Conservation (phyloP, 2,797 vertebrate genomes). For the Ptychadena robeensis region DNA sequence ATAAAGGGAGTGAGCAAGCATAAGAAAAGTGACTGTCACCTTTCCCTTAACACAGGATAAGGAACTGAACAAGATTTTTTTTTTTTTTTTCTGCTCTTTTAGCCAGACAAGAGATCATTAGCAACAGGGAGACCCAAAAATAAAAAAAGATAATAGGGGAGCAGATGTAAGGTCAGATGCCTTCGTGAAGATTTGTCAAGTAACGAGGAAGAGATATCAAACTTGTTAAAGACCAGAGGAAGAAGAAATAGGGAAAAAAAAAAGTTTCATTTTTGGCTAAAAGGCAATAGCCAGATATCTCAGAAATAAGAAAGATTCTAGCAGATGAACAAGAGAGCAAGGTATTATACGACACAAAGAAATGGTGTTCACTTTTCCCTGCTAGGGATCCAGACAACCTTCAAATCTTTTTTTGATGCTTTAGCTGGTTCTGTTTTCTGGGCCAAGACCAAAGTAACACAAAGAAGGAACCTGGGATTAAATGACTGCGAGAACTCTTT, state of each 20-base stretch:
- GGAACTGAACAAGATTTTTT: constrained; percentile 28
- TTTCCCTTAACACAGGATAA: constrained; percentile 33
- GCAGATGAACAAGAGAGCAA: constrained; percentile 22
- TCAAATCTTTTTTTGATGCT: constrained; percentile 44
- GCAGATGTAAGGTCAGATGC: constrained; percentile 44
- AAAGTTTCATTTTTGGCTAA: constrained; percentile 37
- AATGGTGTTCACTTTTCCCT: constrained; percentile 32
- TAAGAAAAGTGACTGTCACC: constrained; percentile 45
- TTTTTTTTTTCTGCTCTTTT: constrained; percentile 18
- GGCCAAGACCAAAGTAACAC: constrained; percentile 13
- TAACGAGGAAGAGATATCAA: constrained; percentile 54
- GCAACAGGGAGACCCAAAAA: constrained; percentile 56
- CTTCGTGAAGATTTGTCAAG: constrained; percentile 51
- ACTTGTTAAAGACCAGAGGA: constrained; percentile 52
- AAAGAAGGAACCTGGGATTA: constrained; percentile 37
- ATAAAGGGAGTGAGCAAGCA: constrained; percentile 30
- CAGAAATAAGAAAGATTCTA: constrained; percentile 49
- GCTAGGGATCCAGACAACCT: constrained; percentile 33
- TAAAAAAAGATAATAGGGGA: constrained; percentile 58
- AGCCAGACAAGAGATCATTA: constrained; percentile 59
- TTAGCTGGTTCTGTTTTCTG: constrained; percentile 25
- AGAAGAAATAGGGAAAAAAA: constrained; percentile 26
- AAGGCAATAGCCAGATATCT: constrained; percentile 43
- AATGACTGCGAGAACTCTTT: constrained; percentile 28
- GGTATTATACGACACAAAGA: constrained; percentile 39